Conservation (phyloP, 1,140 invertebrate species). For the Drosophila triauraria region DNA sequence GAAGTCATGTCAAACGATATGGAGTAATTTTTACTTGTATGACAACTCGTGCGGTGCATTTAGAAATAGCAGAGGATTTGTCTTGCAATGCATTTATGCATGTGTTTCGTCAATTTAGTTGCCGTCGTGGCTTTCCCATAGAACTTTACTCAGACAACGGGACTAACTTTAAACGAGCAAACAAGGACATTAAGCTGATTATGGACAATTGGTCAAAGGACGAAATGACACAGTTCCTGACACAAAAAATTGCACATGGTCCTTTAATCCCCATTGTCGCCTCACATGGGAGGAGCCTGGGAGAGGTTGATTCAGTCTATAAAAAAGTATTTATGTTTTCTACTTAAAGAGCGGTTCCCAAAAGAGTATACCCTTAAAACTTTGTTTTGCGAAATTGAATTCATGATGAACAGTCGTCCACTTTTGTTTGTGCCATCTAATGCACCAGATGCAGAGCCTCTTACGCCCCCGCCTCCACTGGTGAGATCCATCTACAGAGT, state of each 20-base stretch:
- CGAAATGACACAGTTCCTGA: slow-evolving; percentile 26
- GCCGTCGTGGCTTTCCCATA: slow-evolving; percentile 25
- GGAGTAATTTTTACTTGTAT: slow-evolving; percentile 84
- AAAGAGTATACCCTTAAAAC: slow-evolving; percentile 2
- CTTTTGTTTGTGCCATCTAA: slow-evolving; percentile 57
- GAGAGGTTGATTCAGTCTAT: neutral
- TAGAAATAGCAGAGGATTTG: slow-evolving; percentile 82
- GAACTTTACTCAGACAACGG: slow-evolving; percentile 79
- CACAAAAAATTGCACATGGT: slow-evolving; percentile 1
- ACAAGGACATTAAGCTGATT: slow-evolving; percentile 48
- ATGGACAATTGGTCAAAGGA: slow-evolving; percentile 64
- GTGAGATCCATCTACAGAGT: too few species aligned
- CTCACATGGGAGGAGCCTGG: neutral
- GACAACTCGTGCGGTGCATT: slow-evolving; percentile 83
- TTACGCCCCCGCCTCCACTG: too few species aligned
- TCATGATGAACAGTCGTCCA: slow-evolving; percentile 15
- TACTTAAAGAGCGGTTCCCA: neutral
- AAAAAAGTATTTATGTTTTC: slow-evolving; percentile 1
- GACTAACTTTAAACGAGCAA: slow-evolving; percentile 25
- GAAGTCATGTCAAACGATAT: slow-evolving; percentile 73
- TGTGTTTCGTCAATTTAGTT: slow-evolving; percentile 77
- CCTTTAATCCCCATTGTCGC: neutral
- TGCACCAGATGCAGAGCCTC: slow-evolving; percentile 1
- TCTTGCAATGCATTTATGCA: slow-evolving; percentile 80
- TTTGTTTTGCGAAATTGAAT: slow-evolving; percentile 6